These are phyloP conservation scores for Xenentodon cancila DNA, from an alignment of 2,797 vertebrate species.

Conservation along the genomic window DNA sequence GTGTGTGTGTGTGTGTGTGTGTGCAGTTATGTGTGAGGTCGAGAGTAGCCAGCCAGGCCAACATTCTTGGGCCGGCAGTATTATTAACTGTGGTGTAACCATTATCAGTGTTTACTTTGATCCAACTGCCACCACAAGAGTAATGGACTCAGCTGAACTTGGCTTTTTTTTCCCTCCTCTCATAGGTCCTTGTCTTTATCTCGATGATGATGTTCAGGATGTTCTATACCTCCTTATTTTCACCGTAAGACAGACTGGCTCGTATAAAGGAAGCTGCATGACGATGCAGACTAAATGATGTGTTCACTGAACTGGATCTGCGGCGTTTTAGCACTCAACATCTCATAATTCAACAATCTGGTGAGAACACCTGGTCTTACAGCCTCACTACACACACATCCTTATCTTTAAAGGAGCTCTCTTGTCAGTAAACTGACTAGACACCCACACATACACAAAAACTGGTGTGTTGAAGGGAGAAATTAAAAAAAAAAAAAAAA, in stretches of 20 bases:
- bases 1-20: constrained; percentile 12
- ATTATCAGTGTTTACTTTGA: constrained; percentile 80
- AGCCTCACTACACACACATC: constrained; percentile 27
- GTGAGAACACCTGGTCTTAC: constrained; percentile 65
- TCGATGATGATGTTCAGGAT: constrained; percentile 34
- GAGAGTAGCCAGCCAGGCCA: constrained; percentile 66
- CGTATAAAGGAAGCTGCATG: constrained; percentile 5
- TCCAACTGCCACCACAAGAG: constrained; percentile 62
- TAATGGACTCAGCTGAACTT: constrained; percentile 67
- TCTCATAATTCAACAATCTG: constrained; percentile 55
- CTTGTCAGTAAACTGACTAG: constrained; percentile 42
- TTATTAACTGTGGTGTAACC: constrained; percentile 75
- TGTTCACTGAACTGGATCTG: constrained; percentile 29
- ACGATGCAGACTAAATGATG: constrained; percentile 22
- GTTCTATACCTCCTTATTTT: constrained; percentile 45
- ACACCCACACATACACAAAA: constrained; percentile 26
- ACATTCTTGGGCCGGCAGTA: constrained; percentile 73
- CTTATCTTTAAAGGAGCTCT: constrained; percentile 69
- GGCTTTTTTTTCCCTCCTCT: constrained; percentile 33
- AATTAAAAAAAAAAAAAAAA: constrained; percentile 39
- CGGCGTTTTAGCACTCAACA: constrained; percentile 30
- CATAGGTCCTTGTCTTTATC: constrained; percentile 46
- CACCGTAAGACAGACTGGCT: background rate
- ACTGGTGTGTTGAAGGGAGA: constrained; percentile 42
- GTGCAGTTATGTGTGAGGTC: constrained; percentile 69